Base-by-base conservation (phyloP, 2,888 invertebrate species). In the Oscheius sp. region DNA sequence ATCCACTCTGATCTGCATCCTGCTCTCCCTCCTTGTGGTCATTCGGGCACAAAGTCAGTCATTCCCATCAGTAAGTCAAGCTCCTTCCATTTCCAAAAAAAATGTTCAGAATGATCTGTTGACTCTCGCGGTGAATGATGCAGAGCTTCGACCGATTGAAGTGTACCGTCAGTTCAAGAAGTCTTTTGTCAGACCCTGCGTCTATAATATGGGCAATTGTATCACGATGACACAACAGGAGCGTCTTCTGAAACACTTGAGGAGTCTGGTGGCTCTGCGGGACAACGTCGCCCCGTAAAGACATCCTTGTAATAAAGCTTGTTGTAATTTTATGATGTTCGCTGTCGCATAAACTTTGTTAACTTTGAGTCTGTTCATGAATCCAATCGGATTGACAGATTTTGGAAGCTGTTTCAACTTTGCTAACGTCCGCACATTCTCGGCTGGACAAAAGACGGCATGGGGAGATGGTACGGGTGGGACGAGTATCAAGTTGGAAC, bases 161-260 rank as follows among this genome's bases (percentile, higher is more conserved):
- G 35, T 55, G 51, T 65, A 55, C 58, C 73, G 65, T 5, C 73
- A 58, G 55, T 73, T 73, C 29, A 73, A 73, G 65, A 73, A 73
- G 37, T 57, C 73, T 32, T 73, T 63, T 47, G 73, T 73, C 11
- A 51, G 73, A 32, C 73, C 73, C 21, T 73, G 73, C 48, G 57
- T 73, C 55, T 73, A 73, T 55, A 73, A 53, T 47, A 63, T 73
- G 73, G 73, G 73, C 53, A 73, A 73, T 50, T 73, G 73, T 51
- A 53, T 73, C 42, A 73, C 73, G 7, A 47, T 42, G 7, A 57
- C 73, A 4, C 73, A 73, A 51, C 62, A 73, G 57, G 63, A 65
- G 53, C 73, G 73, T 33, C 57, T 73, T 13, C 29, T 73, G 50
- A 55, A 73, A 35, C 73, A 73, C 42, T 11, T 73, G 62, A 51